Conservation (phyloP, 2,113 vertebrate genomes). For the Origma solitaria region DNA sequence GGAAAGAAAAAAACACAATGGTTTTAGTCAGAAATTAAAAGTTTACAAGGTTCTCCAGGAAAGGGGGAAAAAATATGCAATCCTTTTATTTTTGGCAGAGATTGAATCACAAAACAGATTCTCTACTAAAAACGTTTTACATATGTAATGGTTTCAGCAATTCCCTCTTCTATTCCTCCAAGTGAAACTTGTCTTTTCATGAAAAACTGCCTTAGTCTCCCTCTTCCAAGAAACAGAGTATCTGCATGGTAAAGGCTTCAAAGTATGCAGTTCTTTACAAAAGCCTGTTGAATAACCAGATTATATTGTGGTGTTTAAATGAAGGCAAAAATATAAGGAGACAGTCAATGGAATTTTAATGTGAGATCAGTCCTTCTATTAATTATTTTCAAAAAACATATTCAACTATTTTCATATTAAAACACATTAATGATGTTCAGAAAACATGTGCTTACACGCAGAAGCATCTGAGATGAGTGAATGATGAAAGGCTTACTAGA, state of each 20-base stretch:
- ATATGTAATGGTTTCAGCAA: background rate
- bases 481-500: background rate
- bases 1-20: background rate
- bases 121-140: background rate
- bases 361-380: background rate
- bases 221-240: background rate
- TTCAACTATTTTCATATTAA: background rate
- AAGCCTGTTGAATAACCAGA: background rate
- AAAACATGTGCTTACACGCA: background rate
- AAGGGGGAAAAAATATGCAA: background rate
- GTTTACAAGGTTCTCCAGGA: background rate
- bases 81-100: background rate
- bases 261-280: background rate
- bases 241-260: background rate
- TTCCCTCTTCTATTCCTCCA: background rate
- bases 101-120: background rate
- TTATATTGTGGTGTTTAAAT: background rate
- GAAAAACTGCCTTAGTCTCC: background rate
- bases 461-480: background rate
- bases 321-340: background rate
- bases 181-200: background rate
- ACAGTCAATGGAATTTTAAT: background rate
- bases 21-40: background rate
- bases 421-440: background rate
- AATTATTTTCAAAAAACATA: background rate